A percentile compares a stretch with the other conserved stretches of the same genome.
phyloP scores from a whole-genome alignment of 2,888 invertebrate genomes.

The Perithous albicinctus region DNA sequence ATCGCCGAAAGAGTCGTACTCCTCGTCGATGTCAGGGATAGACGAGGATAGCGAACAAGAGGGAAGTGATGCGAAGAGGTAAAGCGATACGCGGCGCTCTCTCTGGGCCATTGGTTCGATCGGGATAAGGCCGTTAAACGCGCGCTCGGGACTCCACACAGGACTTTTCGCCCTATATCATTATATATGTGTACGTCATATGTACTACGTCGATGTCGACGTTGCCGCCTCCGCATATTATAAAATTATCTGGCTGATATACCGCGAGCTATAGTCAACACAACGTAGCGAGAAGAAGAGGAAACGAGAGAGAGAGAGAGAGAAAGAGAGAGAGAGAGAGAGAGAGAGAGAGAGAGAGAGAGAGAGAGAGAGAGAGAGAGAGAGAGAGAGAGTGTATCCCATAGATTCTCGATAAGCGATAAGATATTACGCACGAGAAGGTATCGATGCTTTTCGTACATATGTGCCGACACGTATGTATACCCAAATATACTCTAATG shows the following conservation, averaged over 20 bases:
- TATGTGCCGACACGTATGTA: constrained; percentile 12
- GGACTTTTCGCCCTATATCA: constrained; percentile 16
- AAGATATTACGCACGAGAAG: constrained; percentile 66
- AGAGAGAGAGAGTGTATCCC: not conserved
- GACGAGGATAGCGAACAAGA: constrained; percentile 7
- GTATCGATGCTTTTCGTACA: constrained; percentile 48
- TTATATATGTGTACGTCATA: constrained; percentile 9
- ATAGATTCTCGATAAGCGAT: constrained; percentile 75
- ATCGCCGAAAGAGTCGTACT: constrained; percentile 36
- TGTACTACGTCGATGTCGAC: constrained; percentile 6
- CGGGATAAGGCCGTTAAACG: constrained; percentile 52
- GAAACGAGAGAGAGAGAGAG: constrained; percentile 7
- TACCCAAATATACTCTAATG: not conserved
- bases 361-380: constrained; percentile 24
- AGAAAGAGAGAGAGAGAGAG: not conserved
- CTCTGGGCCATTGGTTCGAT: constrained; percentile 50
- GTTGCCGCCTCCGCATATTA: constrained; percentile 52
- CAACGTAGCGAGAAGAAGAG: constrained; percentile 15
- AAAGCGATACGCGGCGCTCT: constrained; percentile 18
- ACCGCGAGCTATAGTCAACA: constrained; percentile 35
- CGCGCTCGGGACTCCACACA: constrained; percentile 28
- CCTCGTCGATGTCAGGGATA: constrained; percentile 1
- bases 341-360: constrained; percentile 23
- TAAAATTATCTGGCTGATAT: constrained; percentile 73
- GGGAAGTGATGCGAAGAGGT: not conserved